phyloP scores from a whole-genome alignment of 1,140 invertebrate species.

The Plodia interpunctella region DNA sequence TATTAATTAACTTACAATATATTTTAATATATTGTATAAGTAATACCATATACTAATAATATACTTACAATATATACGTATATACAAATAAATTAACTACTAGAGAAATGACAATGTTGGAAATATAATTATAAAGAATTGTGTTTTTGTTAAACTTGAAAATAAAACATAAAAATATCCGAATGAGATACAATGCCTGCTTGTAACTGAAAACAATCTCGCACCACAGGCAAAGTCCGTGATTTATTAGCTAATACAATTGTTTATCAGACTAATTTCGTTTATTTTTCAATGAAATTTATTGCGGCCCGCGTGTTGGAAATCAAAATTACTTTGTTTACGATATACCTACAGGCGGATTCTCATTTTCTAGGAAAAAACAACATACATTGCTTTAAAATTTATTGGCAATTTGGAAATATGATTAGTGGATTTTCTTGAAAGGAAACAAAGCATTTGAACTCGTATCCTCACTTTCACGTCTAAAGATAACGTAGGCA shows the following conservation, averaged over 20 bases:
- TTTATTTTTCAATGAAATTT: constrained; percentile 29
- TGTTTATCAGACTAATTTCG: constrained; percentile 24
- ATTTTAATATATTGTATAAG: too few relatives aligned
- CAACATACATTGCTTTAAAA: background rate
- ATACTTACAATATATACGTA: too few relatives aligned
- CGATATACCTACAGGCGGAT: background rate
- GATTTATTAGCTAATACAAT: constrained; percentile 19
- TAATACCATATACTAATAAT: too few relatives aligned
- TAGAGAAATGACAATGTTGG: too few relatives aligned
- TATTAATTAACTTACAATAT: too few relatives aligned
- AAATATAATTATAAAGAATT: too few relatives aligned
- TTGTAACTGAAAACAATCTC: background rate
- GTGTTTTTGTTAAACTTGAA: background rate
- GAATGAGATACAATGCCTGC: background rate
- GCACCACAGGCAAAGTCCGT: background rate
- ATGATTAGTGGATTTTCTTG: too few relatives aligned
- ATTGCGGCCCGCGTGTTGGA: constrained; percentile 14
- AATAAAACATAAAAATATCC: background rate
- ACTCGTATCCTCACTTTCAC: too few relatives aligned
- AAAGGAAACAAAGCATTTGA: too few relatives aligned
- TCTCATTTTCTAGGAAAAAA: background rate
- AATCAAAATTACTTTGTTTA: constrained; percentile 22
- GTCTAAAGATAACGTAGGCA: too few relatives aligned
- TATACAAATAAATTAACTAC: too few relatives aligned
- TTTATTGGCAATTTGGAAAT: too few relatives aligned